phyloP scores from a whole-genome alignment of 2,797 vertebrate genomes.

The Alcedo atthis region DNA sequence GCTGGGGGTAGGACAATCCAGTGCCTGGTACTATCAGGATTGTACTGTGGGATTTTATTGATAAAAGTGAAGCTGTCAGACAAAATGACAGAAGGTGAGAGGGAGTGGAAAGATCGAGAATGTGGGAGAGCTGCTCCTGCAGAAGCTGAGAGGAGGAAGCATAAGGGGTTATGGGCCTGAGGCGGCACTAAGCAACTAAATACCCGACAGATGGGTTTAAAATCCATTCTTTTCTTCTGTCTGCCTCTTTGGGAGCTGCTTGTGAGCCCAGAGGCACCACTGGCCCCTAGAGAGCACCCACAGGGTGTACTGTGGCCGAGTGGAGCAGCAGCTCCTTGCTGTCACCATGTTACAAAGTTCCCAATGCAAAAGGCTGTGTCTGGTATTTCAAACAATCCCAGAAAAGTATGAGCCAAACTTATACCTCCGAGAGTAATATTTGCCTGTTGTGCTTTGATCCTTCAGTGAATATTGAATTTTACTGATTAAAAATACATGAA shows the following conservation, averaged over 20 bases:
- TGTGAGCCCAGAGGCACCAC: rapidly evolving
- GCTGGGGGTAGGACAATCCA: background rate
- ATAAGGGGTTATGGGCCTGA: background rate
- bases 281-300: background rate
- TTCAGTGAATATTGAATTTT: slow-evolving; percentile 69
- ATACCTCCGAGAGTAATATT: slow-evolving; percentile 56
- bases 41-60: background rate
- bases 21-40: background rate
- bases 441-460: slow-evolving; percentile 57
- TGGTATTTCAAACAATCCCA: slow-evolving; percentile 13
- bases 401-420: background rate
- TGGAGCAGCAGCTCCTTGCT: background rate
- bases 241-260: background rate
- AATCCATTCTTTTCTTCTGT: background rate
- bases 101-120: background rate
- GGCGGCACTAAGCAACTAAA: background rate
- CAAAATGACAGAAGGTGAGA: background rate
- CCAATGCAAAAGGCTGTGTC: background rate
- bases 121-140: background rate
- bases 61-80: background rate
- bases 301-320: rapidly evolving
- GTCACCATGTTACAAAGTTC: background rate
- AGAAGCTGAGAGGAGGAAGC: background rate
- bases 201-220: background rate
- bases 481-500: slow-evolving; percentile 70